Evolutionary conservation across 2,113 vertebrate species (phyloP), one percentile per base, ranked within the genome.

Genomic region (Pelusios castaneus): DNA sequence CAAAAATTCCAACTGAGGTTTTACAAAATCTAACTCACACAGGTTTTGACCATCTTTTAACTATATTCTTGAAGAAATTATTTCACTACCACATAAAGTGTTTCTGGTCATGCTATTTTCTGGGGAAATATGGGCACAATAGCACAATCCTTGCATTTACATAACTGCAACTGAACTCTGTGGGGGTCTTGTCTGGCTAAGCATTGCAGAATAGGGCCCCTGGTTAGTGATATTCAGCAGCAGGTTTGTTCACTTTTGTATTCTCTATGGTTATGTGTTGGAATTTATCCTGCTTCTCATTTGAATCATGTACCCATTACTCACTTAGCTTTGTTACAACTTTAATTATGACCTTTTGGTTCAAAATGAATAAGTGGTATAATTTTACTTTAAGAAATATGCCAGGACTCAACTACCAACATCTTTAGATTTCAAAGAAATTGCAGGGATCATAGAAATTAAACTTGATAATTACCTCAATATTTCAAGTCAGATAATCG

Each of bases 391-490:
- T 89, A 97, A 97, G 95, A 96, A 95, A 90, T 95, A 94, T 95
- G 97, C 97, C 97, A 98, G 97, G 97, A 89, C 96, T 94, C 91
- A 70, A 34, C 90, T 95, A 90, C 88, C 90, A 96, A 94, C 96
- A 97, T 96, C 94, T 96, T 94, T 94, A 97, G 97, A 96, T 96
- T 97, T 97, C 93, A 63, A 60, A 96, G 95, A 97, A 98, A 98
- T 98, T 98, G 97, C 97, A 98, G 97, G 96, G 98, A 98, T 98
- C 98, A 98, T 97, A 97, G 95, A 96, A 97, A 97, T 97, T 97
- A 97, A 97, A 97, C 95, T 96, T 97, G 96, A 96, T 98, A 98
- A 98, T 98, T 98, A 97, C 97, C 95, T 97, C 95, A 95, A 97
- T 98, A 96, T 98, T 98, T 98, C 97, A 98, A 98, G 95, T 92